Evolutionary conservation across 2,888 invertebrate species (phyloP).

Genomic region (Buathra laborator): DNA sequence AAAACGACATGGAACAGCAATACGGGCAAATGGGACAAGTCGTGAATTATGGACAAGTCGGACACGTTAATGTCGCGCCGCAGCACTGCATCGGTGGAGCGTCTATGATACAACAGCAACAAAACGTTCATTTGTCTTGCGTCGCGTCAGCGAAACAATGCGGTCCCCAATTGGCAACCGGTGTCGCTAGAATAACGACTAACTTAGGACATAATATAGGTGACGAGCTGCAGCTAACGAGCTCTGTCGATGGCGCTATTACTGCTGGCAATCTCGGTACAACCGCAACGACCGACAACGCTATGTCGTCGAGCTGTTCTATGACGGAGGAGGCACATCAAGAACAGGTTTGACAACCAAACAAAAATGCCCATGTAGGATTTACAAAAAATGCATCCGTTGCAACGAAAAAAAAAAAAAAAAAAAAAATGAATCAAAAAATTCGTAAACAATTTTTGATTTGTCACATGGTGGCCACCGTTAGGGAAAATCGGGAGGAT

Average conservation of each 20-base stretch:
- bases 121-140: slow-evolving; percentile 48
- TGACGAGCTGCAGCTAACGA: slow-evolving; percentile 77
- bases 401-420: slow-evolving; percentile 23
- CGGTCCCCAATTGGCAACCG: slow-evolving; percentile 76
- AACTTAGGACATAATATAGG: slow-evolving; percentile 73
- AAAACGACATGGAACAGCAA: slow-evolving; percentile 60
- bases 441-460: neutral
- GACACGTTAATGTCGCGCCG: slow-evolving; percentile 41
- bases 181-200: slow-evolving; percentile 76
- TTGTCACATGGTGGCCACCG: slow-evolving; percentile 19
- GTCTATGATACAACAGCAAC: slow-evolving; percentile 55
- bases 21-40: slow-evolving; percentile 62
- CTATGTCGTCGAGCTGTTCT: slow-evolving; percentile 80
- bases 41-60: slow-evolving; percentile 59
- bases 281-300: slow-evolving; percentile 79
- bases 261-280: slow-evolving; percentile 78
- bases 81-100: slow-evolving; percentile 58
- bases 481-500: no score
- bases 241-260: slow-evolving; percentile 78
- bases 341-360: slow-evolving; percentile 83
- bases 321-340: slow-evolving; percentile 81
- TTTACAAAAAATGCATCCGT: slow-evolving; percentile 75
- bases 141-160: slow-evolving; percentile 50
- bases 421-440: neutral
- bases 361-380: slow-evolving; percentile 72